Conservation (phyloP, 2,797 vertebrate genomes). For the Limosa lapponica region DNA sequence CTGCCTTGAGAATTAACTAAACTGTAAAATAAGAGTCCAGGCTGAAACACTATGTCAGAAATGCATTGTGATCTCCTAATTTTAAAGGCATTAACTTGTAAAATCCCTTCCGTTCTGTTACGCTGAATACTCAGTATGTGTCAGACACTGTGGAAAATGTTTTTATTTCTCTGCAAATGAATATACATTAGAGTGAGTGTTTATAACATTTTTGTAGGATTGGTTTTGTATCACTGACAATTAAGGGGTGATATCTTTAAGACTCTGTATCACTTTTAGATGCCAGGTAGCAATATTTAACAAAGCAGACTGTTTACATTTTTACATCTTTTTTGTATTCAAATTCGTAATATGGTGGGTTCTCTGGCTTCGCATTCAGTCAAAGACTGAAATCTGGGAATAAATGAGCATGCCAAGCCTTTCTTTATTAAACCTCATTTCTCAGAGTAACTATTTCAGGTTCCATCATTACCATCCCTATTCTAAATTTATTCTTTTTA, state of each 20-base stretch:
- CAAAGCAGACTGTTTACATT: neutral
- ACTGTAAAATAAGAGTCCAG: neutral
- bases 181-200: neutral
- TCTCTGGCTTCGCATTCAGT: neutral
- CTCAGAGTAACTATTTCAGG: neutral
- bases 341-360: neutral
- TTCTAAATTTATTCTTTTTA: slow-evolving; percentile 14
- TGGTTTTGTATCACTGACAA: slow-evolving; percentile 10
- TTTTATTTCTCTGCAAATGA: slow-evolving; percentile 18
- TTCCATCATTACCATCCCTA: neutral
- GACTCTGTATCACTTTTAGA: neutral
- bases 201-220: neutral
- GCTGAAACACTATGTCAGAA: neutral
- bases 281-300: slow-evolving; percentile 9
- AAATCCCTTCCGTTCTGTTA: neutral
- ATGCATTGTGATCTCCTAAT: neutral
- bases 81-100: slow-evolving; percentile 1
- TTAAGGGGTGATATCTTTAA: neutral
- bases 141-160: neutral
- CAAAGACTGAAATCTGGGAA: neutral
- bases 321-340: neutral
- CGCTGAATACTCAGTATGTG: neutral
- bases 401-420: neutral
- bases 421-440: neutral
- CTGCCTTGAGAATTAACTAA: neutral